phyloP scores from a whole-genome alignment of 2,888 invertebrate genomes.

The Aleiodes testaceus region DNA sequence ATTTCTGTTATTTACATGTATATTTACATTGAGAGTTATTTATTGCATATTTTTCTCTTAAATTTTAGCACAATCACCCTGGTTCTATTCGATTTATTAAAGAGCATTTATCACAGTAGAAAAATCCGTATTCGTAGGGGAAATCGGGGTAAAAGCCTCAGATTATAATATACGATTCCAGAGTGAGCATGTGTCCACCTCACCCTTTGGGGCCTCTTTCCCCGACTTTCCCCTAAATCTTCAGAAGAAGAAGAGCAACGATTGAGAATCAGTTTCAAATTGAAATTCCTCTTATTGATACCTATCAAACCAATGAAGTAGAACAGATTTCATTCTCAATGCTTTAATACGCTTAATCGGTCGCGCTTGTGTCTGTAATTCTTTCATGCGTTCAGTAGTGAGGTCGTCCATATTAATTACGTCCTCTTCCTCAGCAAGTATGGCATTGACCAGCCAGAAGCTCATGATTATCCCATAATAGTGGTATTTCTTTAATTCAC shows the following conservation, averaged over 20 bases:
- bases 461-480: conserved; percentile 58
- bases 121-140: no score
- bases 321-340: conserved; percentile 50
- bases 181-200: no score
- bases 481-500: conserved; percentile 55
- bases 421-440: conserved; percentile 50
- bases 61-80: background rate
- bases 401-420: conserved; percentile 46
- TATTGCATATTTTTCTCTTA: background rate
- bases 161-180: no score
- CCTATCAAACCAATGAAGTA: conserved; percentile 48
- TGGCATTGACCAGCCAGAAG: conserved; percentile 57
- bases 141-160: no score
- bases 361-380: conserved; percentile 3
- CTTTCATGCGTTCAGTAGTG: conserved; percentile 39
- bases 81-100: no score
- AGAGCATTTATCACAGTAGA: no score
- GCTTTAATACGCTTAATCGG: conserved; percentile 42
- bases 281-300: conserved; percentile 30
- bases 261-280: no score
- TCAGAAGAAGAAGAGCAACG: no score
- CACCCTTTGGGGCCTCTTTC: no score
- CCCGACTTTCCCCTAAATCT: no score
- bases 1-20: background rate
- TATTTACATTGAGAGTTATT: no score